Percentiles rank a stretch among this genome's conserved stretches.
Evolutionary conservation across 2,888 invertebrate species (phyloP).

Genomic region (Drosophila anceps): DNA sequence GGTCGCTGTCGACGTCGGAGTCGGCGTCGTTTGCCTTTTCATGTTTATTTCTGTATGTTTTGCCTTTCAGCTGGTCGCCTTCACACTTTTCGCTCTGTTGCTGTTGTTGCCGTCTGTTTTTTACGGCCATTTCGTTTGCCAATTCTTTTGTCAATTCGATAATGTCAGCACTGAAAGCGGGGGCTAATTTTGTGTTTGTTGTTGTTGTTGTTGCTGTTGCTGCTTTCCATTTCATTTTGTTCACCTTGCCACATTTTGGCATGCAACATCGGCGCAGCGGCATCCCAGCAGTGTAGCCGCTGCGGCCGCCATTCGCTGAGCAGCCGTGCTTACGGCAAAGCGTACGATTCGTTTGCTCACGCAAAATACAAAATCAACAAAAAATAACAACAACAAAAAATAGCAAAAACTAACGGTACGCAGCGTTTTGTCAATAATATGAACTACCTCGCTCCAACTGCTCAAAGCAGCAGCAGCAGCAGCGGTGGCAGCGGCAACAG

Average conservation of each 20-base stretch:
- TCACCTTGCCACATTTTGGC: constrained; percentile 50
- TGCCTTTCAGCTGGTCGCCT: constrained; percentile 11
- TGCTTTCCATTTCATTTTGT: constrained; percentile 26
- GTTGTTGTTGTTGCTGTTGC: constrained; percentile 30
- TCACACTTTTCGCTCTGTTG: constrained; percentile 8
- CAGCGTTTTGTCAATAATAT: constrained; percentile 32
- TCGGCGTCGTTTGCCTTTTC: constrained; percentile 12
- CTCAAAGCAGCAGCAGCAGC: not conserved
- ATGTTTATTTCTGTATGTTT: constrained; percentile 7
- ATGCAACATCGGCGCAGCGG: constrained; percentile 30
- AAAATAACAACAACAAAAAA: not conserved
- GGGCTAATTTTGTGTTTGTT: constrained; percentile 17
- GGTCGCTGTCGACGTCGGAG: not conserved
- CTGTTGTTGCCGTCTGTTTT: constrained; percentile 31
- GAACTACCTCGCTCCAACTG: constrained; percentile 42
- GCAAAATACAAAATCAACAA: constrained; percentile 13
- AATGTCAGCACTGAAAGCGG: constrained; percentile 23
- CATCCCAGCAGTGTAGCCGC: constrained; percentile 30
- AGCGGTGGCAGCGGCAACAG: not conserved
- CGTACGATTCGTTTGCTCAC: constrained; percentile 28
- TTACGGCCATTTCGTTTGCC: constrained; percentile 52
- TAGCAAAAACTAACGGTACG: not conserved
- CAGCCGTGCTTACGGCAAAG: constrained; percentile 33
- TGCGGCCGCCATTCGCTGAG: constrained; percentile 22
- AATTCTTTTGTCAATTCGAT: constrained; percentile 57